A percentile compares a stretch with the other conserved stretches of the same genome.
These are phyloP conservation scores for Triplophysa dalaica DNA, from an alignment of 2,113 vertebrate genomes.

Conservation along the genomic window DNA sequence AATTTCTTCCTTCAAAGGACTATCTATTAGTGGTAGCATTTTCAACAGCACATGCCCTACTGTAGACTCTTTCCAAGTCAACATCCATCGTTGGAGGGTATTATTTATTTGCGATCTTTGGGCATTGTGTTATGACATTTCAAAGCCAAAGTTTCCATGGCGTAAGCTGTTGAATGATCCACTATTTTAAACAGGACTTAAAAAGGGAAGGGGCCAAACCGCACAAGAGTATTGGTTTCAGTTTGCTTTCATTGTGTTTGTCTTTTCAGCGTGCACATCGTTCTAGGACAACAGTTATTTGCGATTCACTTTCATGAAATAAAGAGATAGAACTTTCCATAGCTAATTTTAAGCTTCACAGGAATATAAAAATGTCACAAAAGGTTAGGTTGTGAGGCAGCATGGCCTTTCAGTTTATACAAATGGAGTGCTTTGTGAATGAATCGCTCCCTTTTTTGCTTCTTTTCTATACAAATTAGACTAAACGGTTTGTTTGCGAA, in stretches of 20 bases:
- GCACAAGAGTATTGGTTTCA: background rate
- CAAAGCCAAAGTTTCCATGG: constrained; percentile 36
- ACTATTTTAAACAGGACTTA: constrained; percentile 37
- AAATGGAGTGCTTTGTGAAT: constrained; percentile 28
- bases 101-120: constrained; percentile 15
- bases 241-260: constrained; percentile 21
- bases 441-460: background rate
- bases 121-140: constrained; percentile 40
- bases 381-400: constrained; percentile 4
- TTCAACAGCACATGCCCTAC: constrained; percentile 12
- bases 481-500: too few species aligned
- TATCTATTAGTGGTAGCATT: constrained; percentile 19
- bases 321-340: background rate
- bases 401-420: constrained; percentile 31
- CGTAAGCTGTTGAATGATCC: background rate
- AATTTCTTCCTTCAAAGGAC: background rate
- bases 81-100: constrained; percentile 19
- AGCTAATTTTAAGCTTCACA: background rate
- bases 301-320: constrained; percentile 8
- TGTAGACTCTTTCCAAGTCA: constrained; percentile 16
- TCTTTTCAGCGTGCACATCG: constrained; percentile 2
- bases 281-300: constrained; percentile 25
- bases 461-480: too few species aligned
- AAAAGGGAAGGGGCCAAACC: constrained; percentile 20
- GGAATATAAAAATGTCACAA: constrained; percentile 15